Evolutionary conservation across 2,113 vertebrate species (phyloP), one percentile per base, ranked within the genome.

Genomic region (Ursus arctos): DNA sequence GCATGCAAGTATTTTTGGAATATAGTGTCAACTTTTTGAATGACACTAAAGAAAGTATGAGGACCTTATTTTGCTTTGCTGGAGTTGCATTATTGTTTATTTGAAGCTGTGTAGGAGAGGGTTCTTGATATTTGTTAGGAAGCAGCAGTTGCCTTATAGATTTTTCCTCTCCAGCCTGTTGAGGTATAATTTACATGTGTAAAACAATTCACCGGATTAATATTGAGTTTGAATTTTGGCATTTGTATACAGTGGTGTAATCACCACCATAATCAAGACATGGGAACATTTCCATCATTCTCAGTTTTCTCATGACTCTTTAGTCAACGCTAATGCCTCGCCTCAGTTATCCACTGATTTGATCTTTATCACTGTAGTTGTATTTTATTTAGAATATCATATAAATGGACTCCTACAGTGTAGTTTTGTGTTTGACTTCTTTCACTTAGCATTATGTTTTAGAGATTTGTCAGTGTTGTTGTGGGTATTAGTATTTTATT

Each of bases 1-100:
- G 10, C 90, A 51, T 92, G 40, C 15, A 76, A 79, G 43, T 90
- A 36, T 85, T 94, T 97, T 94, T 85, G 61, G 36, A 84, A 87
- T 96, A 65, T 47, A 57, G 53, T 40, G 13, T 88, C 83, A 84
- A 85, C 21, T 71, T 93, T 47, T 81, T 85, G 51, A 97, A 91
- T 72, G 59, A 82, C 59, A 87, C 43, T 67, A 40, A 79, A 82
- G 82, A 84, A 93, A 88, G 83, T 24, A 57, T 7, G 28, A 15
- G 80, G 43, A 43, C 16, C 6, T 94, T 93, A 93, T 87, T 94
- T 97, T 91, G 55, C 72, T 89, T 76, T 82, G 18, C 28, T 80
- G 28, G 55, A 88, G 83, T 93, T 80, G 4, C 67, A 74, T 87
- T 22, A 71, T 74, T 85, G 6, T 79, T 71, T 82, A 40, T 88